Evolutionary conservation across 2,888 invertebrate species (phyloP), one percentile per base, ranked within the genome.

Genomic region (Muscina levida): DNA sequence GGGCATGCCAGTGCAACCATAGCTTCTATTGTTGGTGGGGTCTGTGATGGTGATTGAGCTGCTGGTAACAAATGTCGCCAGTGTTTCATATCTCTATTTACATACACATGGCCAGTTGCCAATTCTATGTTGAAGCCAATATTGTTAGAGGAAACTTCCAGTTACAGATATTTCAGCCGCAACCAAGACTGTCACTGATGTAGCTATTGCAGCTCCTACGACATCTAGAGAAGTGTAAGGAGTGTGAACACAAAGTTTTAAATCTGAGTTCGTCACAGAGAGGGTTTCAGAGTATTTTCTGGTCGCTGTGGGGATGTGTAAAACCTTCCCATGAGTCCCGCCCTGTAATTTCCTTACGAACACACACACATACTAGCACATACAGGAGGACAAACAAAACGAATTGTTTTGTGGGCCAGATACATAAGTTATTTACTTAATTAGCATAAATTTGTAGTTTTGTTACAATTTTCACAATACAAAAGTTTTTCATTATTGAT

Each of bases 381-480:
- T n/a, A n/a, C n/a, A n/a, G n/a, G n/a, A n/a, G n/a, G n/a, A n/a
- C n/a, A n/a, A n/a, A 59, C 26, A n/a, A 39, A 19, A 51, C n/a
- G 44, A 51, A 37, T 22, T 22, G 15, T 6, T 65, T 42, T 46
- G 2, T 56, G 8, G 22, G 51, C 57, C 57, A 44, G 48, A 68
- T 59, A 74, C 46, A 74, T 67, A 81, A 74, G 62, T 81, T 75
- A 77, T 81, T 81, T 74, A 72, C 77, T 75, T 77, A 77, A 81
- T 81, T 81, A 74, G 74, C 81, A 81, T 81, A 77, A 74, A 74
- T 77, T 81, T 74, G 68, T 68, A 74, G 67, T 81, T 81, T 81
- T 72, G 74, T 71, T 76, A 56, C 26, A 56, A 48, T 72, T 71
- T n/a, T 74, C 59, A 51, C 68, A 76, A 77, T 26, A 72, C 72